Conservation (phyloP, 2,113 vertebrate genomes). For the Eudyptes chrysolophus region DNA sequence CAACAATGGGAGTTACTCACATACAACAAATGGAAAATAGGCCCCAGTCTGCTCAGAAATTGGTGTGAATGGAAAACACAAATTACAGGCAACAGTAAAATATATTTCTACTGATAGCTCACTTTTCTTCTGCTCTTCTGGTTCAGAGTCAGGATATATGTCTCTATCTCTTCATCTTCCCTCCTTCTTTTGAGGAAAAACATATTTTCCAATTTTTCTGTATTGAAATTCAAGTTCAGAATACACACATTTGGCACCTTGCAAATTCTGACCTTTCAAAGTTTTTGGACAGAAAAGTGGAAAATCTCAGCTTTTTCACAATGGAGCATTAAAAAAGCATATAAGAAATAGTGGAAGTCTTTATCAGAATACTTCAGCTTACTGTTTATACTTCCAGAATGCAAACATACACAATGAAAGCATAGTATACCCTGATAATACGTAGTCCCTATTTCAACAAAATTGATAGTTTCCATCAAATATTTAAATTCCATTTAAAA, state of each 20-base stretch:
- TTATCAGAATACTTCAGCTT: not conserved
- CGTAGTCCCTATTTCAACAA: not conserved
- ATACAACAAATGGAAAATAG: conserved; percentile 36
- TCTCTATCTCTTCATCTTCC: not conserved
- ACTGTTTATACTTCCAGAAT: not conserved
- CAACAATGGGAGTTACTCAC: conserved; percentile 8
- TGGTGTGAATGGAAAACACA: conserved; percentile 30
- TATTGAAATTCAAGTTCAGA: not conserved
- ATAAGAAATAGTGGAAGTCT: not conserved
- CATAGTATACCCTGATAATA: not conserved
- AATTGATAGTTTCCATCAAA: not conserved
- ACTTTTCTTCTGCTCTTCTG: not conserved
- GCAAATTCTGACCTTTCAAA: not conserved
- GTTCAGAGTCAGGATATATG: not conserved
- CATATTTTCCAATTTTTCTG: not conserved
- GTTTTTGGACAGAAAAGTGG: not conserved
- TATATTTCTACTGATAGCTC: conserved; percentile 17
- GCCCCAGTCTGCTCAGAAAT: conserved; percentile 23
- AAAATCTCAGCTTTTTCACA: not conserved
- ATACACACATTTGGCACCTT: not conserved
- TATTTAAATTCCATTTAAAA: not conserved
- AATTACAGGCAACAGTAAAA: conserved; percentile 39
- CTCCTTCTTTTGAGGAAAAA: not conserved
- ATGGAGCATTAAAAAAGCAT: not conserved
- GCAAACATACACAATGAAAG: not conserved